Base-by-base conservation (phyloP, 2,888 invertebrate species). In the Mylabris sibirica region DNA sequence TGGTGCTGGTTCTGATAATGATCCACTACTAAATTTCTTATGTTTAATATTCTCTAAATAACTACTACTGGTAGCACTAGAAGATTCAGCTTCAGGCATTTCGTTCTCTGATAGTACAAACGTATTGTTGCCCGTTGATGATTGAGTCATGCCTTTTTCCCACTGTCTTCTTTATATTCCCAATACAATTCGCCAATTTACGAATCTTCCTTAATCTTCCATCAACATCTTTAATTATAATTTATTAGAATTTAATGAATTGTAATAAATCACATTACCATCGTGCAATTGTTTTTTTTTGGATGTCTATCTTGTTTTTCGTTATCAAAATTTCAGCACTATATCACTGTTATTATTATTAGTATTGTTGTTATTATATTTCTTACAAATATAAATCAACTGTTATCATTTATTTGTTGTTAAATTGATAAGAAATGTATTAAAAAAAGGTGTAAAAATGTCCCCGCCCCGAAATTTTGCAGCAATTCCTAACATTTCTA, bases 11-110 rank as follows among this genome's bases (percentile, higher is more conserved):
- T 82, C 83, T 17, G 88, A 88, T 73, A 91, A 81, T 3, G 91
- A 91, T 38, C 90, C 89, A 60, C 90, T 88, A 12, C 91, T 91
- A 74, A 90, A 84, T 81, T 92, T 92, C 84, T 92, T 92, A 77
- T 91, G 91, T 80, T 90, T 90, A 85, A 87, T 85, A 81, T 87
- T 76, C 12, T 77, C 78, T 63, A 79, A 66, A 41, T 74, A 71
- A 41, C 75, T 71, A 63, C 74, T 72, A 30, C 30, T 30, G 30
- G 30, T 30, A 3, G 30, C 30, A 30, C 26, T 30, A 30, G 79
- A 79, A 41, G 67, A 66, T 66, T 77, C 77, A 12, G 76, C 77
- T 76, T 84, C 84, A 53, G 84, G 83, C 83, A 84, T 84, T 60
- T 84, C 83, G 72, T 80, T 64, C 68, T 79, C 80, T 17, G 44